Conservation (phyloP, 2,888 invertebrate species). For the Drosophila pullipes region DNA sequence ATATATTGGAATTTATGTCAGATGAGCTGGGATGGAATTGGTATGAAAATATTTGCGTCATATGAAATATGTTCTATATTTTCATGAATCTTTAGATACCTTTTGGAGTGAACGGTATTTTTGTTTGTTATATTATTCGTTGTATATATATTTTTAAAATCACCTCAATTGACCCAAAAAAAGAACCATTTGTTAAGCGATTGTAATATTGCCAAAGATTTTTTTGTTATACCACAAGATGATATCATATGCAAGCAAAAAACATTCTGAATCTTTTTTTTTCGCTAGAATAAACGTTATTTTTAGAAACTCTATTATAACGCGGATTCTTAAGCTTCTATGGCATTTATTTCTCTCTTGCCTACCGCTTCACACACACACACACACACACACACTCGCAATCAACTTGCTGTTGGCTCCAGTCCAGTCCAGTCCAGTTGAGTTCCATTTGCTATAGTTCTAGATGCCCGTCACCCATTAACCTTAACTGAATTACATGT, state of each 20-base stretch:
- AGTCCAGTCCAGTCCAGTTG: conserved; percentile 15
- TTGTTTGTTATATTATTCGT: neutral
- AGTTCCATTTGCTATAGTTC: conserved; percentile 40
- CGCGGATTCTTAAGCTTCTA: conserved; percentile 35
- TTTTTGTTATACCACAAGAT: conserved; percentile 2
- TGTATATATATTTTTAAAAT: neutral
- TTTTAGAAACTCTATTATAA: conserved; percentile 52
- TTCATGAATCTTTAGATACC: neutral
- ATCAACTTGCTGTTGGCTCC: conserved; percentile 16
- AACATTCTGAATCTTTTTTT: neutral
- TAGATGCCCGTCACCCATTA: conserved; percentile 72
- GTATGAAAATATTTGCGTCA: neutral
- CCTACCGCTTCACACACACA: neutral
- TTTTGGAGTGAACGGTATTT: neutral
- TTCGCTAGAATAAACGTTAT: conserved; percentile 32
- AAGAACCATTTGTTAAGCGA: neutral
- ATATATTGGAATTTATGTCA: neutral
- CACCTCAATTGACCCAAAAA: neutral
- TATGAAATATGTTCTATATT: neutral
- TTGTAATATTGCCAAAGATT: neutral
- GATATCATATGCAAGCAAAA: conserved; percentile 29
- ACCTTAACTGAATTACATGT: conserved; percentile 74
- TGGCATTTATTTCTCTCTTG: conserved; percentile 25
- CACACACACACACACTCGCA: conserved; percentile 1
- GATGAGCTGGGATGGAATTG: neutral